Evolutionary conservation across 1,140 invertebrate species (phyloP).

Genomic region (Philotrypesis tridentata): DNA sequence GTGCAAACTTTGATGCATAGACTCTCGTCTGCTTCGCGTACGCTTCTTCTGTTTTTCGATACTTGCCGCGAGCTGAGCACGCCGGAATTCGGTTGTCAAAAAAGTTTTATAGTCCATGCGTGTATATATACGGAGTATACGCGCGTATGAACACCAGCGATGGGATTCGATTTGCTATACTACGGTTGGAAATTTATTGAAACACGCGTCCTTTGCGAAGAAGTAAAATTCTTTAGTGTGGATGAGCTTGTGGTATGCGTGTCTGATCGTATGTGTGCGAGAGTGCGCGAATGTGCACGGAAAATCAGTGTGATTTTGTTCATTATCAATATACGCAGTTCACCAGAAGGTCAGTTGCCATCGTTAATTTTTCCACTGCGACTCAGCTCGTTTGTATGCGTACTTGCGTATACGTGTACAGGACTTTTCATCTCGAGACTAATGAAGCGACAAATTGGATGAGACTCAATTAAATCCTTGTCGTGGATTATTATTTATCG

Average conservation of each 20-base stretch:
- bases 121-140: background rate
- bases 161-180: background rate
- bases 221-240: background rate
- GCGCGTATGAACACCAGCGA: no score
- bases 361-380: background rate
- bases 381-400: background rate
- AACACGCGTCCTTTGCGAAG: background rate
- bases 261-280: no score
- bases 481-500: background rate
- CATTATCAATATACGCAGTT: background rate
- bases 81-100: background rate
- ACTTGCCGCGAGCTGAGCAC: background rate
- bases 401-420: background rate
- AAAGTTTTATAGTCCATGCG: background rate
- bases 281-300: no score
- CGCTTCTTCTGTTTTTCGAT: background rate
- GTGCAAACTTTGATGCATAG: background rate
- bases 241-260: background rate
- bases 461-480: background rate
- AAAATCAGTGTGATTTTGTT: background rate
- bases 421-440: background rate
- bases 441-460: slow-evolving; percentile 9
- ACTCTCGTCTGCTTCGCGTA: background rate
- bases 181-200: background rate
- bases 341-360: background rate